Conservation (phyloP, 30 jellyfish, hydroid and myxozoan species). For the Cassiopea andromeda region DNA sequence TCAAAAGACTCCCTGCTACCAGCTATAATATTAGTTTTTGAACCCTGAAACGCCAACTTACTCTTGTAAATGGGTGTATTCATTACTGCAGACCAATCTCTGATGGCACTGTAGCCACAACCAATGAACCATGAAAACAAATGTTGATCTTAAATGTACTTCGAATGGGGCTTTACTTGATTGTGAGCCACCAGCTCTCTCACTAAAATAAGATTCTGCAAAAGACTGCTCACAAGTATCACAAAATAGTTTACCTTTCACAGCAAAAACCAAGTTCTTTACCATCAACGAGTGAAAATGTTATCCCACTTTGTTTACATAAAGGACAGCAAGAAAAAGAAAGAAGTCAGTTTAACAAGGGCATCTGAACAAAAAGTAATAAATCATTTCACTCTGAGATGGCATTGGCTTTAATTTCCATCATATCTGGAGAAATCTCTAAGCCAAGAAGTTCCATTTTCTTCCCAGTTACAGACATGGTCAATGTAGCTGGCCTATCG, state of each 20-base stretch:
- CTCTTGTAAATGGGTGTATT: constrained; percentile 27
- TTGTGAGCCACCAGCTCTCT: constrained; percentile 31
- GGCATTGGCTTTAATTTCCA: neutral
- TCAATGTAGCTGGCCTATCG: neutral
- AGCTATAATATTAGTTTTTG: neutral
- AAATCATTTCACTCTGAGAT: neutral
- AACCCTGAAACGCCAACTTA: neutral
- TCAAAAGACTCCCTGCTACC: constrained; percentile 1
- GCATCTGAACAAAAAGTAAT: constrained; percentile 6
- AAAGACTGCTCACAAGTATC: neutral
- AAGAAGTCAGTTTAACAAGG: neutral
- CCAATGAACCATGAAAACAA: constrained; percentile 55
- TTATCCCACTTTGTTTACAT: constrained; percentile 7
- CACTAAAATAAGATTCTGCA: neutral
- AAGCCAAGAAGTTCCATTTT: constrained; percentile 14
- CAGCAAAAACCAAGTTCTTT: constrained; percentile 3
- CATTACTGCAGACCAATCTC: constrained; percentile 40
- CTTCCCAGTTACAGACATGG: constrained; percentile 19
- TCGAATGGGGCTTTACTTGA: constrained; percentile 14
- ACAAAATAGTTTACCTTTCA: constrained; percentile 9
- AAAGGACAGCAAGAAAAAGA: neutral
- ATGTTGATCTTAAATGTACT: constrained; percentile 21
- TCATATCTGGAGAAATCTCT: neutral
- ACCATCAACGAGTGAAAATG: neutral
- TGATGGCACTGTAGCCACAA: constrained; percentile 47